Base-by-base conservation (phyloP, 2,797 vertebrate species). In the Hypotaenidia okinawae region DNA sequence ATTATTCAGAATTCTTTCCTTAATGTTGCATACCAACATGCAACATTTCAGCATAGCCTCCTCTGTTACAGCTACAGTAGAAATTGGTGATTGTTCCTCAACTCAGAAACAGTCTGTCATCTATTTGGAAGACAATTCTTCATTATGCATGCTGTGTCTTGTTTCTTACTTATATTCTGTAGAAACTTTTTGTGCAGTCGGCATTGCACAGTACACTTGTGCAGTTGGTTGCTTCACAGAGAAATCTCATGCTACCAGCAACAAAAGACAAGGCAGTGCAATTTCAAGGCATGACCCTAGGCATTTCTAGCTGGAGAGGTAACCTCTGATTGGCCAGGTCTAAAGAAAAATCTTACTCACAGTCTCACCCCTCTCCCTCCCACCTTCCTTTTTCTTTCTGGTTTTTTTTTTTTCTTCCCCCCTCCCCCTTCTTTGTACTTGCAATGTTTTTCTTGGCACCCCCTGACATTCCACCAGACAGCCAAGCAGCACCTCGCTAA, bases 401-500 rank as follows among this genome's bases (percentile, higher is more conserved):
- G 11, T 21, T 9, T 8, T 16, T 5, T 22, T n/a, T 30, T 25
- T 9, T 16, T 47, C 8, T 16, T 23, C 17, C 16, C 16, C 18
- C 43, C 43, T 47, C 43, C 43, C 43, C 9, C 52, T 64, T 32
- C 35, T 69, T 49, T 7, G 4, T n/a, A 11, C 22, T 90, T 84
- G 16, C 32, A 78, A 5, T 80, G 82, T 21, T 95, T 94, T 92
- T 79, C 63, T 94, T 94, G 92, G 78, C 75, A 89, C 19, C 28
- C 19, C 16, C 30, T 37, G 58, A 70, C 69, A 89, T 95, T 89
- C 84, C 91, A 54, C 49, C 64, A 77, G 74, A 61, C 62, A 95
- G 80, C 73, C 32, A 51, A 89, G 64, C 93, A 93, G 88, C 91
- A 95, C 88, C 94, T 97, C 85, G 24, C 88, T 87, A 90, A 94